phyloP scores from a whole-genome alignment of 2,888 invertebrate species.

The Drosophila anomalata region DNA sequence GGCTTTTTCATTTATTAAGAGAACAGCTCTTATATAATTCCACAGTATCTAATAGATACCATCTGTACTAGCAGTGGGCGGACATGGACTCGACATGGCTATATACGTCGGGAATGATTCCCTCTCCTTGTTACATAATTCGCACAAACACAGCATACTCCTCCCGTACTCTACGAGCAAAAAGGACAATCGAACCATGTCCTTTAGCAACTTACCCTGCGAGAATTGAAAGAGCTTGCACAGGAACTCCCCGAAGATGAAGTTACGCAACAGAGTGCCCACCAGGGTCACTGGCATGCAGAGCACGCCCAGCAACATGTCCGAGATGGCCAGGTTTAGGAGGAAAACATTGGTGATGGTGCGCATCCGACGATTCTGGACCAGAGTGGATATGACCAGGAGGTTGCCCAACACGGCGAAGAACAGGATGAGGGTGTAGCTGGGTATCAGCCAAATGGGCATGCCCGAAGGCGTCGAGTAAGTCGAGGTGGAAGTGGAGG shows the following conservation, averaged over 20 bases:
- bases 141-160: too few species aligned
- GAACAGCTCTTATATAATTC: too few species aligned
- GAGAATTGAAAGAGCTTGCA: slow-evolving; percentile 90
- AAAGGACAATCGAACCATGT: too few species aligned
- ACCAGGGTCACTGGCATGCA: slow-evolving; percentile 92
- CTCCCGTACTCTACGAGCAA: too few species aligned
- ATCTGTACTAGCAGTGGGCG: too few species aligned
- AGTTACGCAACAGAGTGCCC: slow-evolving; percentile 87
- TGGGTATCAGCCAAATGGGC: slow-evolving; percentile 83
- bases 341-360: slow-evolving; percentile 92
- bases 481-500: background rate
- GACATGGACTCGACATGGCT: too few species aligned
- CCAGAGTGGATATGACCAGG: slow-evolving; percentile 90
- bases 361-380: slow-evolving; percentile 90
- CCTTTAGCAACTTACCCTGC: slow-evolving; percentile 86
- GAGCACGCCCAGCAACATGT: slow-evolving; percentile 89
- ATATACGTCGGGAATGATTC: too few species aligned
- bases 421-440: slow-evolving; percentile 91
- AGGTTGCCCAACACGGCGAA: slow-evolving; percentile 92
- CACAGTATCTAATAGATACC: too few species aligned
- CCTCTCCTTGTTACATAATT: too few species aligned
- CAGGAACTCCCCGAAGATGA: slow-evolving; percentile 89
- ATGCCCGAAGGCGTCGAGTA: slow-evolving; percentile 48
- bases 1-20: too few species aligned
- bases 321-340: slow-evolving; percentile 89